Evolutionary conservation across 2,888 invertebrate species (phyloP).

Genomic region (Apodemia mormo): DNA sequence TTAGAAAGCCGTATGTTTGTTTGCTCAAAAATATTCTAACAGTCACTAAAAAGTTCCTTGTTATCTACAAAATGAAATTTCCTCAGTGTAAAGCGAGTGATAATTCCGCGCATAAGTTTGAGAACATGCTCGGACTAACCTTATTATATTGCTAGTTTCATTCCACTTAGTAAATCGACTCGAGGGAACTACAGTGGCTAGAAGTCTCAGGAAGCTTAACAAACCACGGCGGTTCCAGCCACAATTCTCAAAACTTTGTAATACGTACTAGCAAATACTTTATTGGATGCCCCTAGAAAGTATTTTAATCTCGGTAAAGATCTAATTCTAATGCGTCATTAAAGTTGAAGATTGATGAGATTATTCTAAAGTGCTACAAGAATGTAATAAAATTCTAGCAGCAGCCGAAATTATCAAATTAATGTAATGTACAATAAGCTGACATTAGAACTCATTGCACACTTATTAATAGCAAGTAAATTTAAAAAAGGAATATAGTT

Average conservation of each 20-base stretch:
- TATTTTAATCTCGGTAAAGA: constrained; percentile 6
- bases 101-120: constrained; percentile 4
- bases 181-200: constrained; percentile 1
- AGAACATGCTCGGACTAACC: neutral
- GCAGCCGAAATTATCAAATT: too few species aligned
- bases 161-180: constrained; percentile 17
- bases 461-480: too few species aligned
- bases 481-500: too few species aligned
- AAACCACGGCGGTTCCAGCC: constrained; percentile 1
- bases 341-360: too few species aligned
- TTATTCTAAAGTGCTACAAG: too few species aligned
- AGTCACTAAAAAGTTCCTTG: neutral
- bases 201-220: constrained; percentile 18
- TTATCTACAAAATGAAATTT: neutral
- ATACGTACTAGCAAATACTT: neutral
- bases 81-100: constrained; percentile 8
- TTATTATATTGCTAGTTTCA: constrained; percentile 19
- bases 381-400: too few species aligned
- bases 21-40: neutral
- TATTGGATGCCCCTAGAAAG: neutral
- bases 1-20: neutral
- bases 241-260: constrained; percentile 15
- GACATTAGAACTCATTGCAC: too few species aligned
- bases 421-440: too few species aligned
- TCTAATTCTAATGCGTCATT: neutral